Evolutionary conservation across 2,113 vertebrate species (phyloP).

Genomic region (Rhynchomys soricoides): DNA sequence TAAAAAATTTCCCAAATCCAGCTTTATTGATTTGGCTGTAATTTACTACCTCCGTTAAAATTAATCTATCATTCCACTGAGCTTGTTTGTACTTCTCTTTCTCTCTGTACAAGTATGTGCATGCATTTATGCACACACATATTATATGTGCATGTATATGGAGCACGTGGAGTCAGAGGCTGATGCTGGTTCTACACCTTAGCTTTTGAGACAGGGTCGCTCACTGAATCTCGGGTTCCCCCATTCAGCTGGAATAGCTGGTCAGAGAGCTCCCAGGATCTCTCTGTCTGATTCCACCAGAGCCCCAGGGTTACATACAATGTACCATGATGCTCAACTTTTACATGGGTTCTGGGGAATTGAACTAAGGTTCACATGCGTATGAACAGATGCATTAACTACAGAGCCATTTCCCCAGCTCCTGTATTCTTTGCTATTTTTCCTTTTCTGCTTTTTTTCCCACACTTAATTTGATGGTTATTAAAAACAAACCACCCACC

Average conservation of each 20-base stretch:
- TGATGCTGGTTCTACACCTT: neutral
- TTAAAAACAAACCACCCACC: neutral
- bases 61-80: neutral
- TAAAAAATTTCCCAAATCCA: neutral
- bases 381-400: neutral
- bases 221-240: neutral
- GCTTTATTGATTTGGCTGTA: neutral
- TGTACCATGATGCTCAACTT: neutral
- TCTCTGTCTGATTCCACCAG: neutral
- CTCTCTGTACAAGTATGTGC: neutral
- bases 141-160: no score
- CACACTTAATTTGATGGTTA: neutral
- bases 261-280: neutral
- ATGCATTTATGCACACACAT: neutral
- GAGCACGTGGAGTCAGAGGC: neutral
- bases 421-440: neutral
- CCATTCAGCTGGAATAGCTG: neutral
- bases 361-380: neutral
- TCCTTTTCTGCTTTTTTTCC: neutral
- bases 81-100: neutral
- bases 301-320: neutral
- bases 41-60: neutral
- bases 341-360: neutral
- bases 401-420: neutral
- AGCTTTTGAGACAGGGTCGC: neutral